Conservation (phyloP, 2,888 invertebrate genomes). For the Gastrophysa polygoni region DNA sequence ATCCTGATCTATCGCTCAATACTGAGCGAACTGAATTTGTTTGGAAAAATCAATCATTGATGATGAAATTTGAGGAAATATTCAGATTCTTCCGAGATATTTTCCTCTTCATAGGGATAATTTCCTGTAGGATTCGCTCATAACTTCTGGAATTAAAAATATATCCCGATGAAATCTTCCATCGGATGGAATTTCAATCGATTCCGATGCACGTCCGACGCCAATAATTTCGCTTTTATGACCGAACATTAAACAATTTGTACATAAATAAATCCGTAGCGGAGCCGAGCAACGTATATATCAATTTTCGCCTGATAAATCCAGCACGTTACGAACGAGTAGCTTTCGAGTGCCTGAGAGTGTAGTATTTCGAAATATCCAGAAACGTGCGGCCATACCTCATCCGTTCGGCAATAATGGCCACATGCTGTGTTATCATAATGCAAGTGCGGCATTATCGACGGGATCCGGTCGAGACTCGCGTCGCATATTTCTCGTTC, state of each 20-base stretch:
- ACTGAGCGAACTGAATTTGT: too few relatives aligned
- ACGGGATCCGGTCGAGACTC: constrained; percentile 46
- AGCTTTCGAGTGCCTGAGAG: constrained; percentile 7
- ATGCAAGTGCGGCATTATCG: constrained; percentile 48
- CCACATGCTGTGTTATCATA: constrained; percentile 51
- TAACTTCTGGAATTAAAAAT: too few relatives aligned
- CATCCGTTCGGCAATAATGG: constrained; percentile 46
- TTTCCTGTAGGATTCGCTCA: too few relatives aligned
- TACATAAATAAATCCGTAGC: neutral
- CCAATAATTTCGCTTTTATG: neutral
- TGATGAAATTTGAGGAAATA: too few relatives aligned
- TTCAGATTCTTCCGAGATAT: too few relatives aligned
- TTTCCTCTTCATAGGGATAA: too few relatives aligned
- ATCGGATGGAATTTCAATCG: too few relatives aligned
- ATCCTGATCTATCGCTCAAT: too few relatives aligned
- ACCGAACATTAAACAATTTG: neutral
- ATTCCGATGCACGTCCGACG: too few relatives aligned
- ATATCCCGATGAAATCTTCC: too few relatives aligned
- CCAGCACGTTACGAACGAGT: neutral
- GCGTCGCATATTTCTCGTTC: constrained; percentile 48
- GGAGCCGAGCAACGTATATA: neutral
- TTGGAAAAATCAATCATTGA: too few relatives aligned
- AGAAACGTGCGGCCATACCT: constrained; percentile 33
- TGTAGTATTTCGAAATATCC: constrained; percentile 9
- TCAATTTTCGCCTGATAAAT: constrained; percentile 11